A percentile compares a stretch with the other conserved stretches of the same genome.
These are phyloP conservation scores for Ischnus inquisitorius DNA, from an alignment of 2,888 invertebrate genomes.

Conservation along the genomic window DNA sequence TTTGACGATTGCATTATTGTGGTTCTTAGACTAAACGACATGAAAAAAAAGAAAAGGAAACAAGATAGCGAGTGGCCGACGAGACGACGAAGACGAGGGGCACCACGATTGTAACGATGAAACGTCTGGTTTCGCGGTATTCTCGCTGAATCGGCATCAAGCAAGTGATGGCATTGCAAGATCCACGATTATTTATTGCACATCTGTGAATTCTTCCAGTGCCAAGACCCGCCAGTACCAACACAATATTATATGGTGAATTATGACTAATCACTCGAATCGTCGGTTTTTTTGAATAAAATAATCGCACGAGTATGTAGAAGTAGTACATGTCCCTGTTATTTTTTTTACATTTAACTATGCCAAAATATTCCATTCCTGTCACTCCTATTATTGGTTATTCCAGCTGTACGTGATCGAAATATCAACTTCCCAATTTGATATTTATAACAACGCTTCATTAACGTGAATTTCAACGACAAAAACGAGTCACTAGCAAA, in stretches of 20 bases:
- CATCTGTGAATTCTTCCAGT: constrained; percentile 86
- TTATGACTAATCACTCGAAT: not conserved
- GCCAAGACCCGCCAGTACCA: constrained; percentile 85
- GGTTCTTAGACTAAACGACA: not conserved
- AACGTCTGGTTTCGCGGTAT: constrained; percentile 29
- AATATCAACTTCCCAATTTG: not conserved
- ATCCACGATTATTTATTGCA: constrained; percentile 85
- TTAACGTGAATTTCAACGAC: not conserved
- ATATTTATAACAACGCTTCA: not conserved
- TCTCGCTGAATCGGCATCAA: constrained; percentile 80
- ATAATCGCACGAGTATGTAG: not conserved
- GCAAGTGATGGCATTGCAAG: constrained; percentile 86
- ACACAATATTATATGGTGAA: not conserved
- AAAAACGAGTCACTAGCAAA: not conserved
- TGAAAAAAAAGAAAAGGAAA: not conserved
- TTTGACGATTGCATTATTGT: not conserved
- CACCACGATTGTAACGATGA: constrained; percentile 10
- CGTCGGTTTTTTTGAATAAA: not conserved
- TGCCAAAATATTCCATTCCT: not conserved
- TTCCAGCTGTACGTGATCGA: not conserved
- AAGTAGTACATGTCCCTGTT: not conserved
- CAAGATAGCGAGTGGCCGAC: not conserved
- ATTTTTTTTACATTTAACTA: not conserved
- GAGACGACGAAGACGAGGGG: constrained; percentile 11
- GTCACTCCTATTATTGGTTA: not conserved